Percentiles rank a stretch among this genome's conserved stretches.
Evolutionary conservation across 2,888 invertebrate genomes (phyloP).

Genomic region (Itoplectis maculator): DNA sequence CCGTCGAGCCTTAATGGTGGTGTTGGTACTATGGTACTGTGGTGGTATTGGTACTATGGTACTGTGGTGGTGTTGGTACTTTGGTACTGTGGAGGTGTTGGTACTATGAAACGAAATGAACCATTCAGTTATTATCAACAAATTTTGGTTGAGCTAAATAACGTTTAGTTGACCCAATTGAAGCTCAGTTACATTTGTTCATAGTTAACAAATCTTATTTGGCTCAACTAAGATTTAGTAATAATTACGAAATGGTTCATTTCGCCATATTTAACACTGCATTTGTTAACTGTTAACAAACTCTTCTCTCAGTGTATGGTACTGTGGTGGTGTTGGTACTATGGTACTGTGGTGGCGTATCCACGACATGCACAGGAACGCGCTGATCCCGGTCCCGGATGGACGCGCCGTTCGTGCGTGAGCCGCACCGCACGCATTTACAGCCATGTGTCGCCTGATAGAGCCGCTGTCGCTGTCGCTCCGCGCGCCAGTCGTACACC

Average conservation of each 20-base stretch:
- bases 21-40: slow-evolving; percentile 61
- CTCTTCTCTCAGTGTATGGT: too few species aligned
- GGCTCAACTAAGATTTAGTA: too few species aligned
- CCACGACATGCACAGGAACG: slow-evolving; percentile 23
- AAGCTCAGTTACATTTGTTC: too few species aligned
- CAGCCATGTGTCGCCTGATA: slow-evolving; percentile 5
- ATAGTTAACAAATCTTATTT: too few species aligned
- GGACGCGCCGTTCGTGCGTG: slow-evolving; percentile 71
- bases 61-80: slow-evolving; percentile 57
- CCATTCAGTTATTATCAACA: too few species aligned
- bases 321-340: slow-evolving; percentile 67
- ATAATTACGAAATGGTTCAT: too few species aligned
- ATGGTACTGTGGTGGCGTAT: slow-evolving; percentile 55
- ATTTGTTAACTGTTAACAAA: too few species aligned
- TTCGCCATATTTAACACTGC: too few species aligned
- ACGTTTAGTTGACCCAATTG: too few species aligned
- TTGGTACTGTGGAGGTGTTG: slow-evolving; percentile 57
- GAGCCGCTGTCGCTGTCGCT: slow-evolving; percentile 23
- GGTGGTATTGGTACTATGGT: slow-evolving; percentile 63
- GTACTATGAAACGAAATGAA: too few species aligned
- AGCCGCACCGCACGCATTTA: slow-evolving; percentile 29
- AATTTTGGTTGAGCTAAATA: too few species aligned
- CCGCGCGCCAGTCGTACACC: slow-evolving; percentile 79
- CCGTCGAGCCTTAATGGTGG: slow-evolving; percentile 75
- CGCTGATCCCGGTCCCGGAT: slow-evolving; percentile 68